Conservation (phyloP, 1,140 invertebrate species). For the Venturia canescens region DNA sequence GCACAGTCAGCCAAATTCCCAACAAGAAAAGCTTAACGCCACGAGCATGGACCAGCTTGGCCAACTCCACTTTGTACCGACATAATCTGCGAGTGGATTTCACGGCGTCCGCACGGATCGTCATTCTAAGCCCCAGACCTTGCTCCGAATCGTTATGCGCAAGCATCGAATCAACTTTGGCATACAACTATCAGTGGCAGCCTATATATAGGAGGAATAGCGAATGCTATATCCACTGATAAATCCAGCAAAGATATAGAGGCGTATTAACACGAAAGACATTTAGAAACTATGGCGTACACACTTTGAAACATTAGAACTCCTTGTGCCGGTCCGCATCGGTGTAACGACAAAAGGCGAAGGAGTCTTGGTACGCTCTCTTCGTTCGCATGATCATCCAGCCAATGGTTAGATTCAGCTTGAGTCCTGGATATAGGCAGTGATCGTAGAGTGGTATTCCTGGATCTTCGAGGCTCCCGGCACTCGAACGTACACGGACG, state of each 20-base stretch:
- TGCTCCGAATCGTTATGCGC: background rate
- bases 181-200: slow-evolving; percentile 11
- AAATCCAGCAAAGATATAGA: slow-evolving; percentile 35
- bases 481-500: slow-evolving; percentile 7
- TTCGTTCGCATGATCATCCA: slow-evolving; percentile 30
- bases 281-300: slow-evolving; percentile 26
- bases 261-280: slow-evolving; percentile 29
- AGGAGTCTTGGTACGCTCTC: slow-evolving; percentile 5
- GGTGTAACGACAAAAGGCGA: slow-evolving; percentile 41
- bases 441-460: slow-evolving; percentile 28
- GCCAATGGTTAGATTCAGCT: slow-evolving; percentile 3
- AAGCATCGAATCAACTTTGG: slow-evolving; percentile 19
- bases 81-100: slow-evolving; percentile 42
- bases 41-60: slow-evolving; percentile 17
- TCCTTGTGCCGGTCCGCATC: slow-evolving; percentile 7
- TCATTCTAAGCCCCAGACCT: slow-evolving; percentile 17
- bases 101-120: slow-evolving; percentile 24
- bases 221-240: slow-evolving; percentile 24
- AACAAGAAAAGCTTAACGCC: slow-evolving; percentile 38
- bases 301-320: slow-evolving; percentile 39
- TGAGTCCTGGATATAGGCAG: slow-evolving; percentile 4
- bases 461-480: background rate
- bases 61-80: background rate
- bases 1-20: slow-evolving; percentile 25
- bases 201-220: background rate